A percentile compares a stretch with the other conserved stretches of the same genome.
Evolutionary conservation across 1,140 invertebrate species (phyloP).

Genomic region (Meloidogyne hapla): DNA sequence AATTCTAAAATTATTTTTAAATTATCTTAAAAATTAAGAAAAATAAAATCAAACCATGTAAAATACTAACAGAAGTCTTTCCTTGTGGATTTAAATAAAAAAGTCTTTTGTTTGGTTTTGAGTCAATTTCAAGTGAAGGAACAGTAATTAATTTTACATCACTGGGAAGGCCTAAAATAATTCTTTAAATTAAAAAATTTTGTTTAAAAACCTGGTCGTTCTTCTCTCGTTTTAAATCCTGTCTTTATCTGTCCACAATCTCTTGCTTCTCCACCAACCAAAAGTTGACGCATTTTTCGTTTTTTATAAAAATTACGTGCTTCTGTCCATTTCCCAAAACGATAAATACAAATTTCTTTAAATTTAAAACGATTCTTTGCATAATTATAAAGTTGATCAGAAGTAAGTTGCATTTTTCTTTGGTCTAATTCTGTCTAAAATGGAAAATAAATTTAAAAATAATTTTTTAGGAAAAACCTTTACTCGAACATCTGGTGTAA

Average conservation of each 20-base stretch:
- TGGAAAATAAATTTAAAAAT: slow-evolving; percentile 13
- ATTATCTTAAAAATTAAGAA: not conserved
- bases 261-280: not conserved
- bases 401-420: slow-evolving; percentile 33
- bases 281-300: slow-evolving; percentile 17
- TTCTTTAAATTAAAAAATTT: not conserved
- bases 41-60: slow-evolving; percentile 34
- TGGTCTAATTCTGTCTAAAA: slow-evolving; percentile 35
- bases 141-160: slow-evolving; percentile 49
- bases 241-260: not conserved
- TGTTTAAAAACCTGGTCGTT: slow-evolving; percentile 18
- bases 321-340: slow-evolving; percentile 50
- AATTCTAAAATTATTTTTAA: slow-evolving; percentile 46
- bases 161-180: slow-evolving; percentile 43
- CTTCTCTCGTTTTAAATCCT: not conserved
- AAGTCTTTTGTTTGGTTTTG: slow-evolving; percentile 38
- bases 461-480: slow-evolving; percentile 28
- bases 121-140: slow-evolving; percentile 38
- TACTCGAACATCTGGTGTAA: slow-evolving; percentile 37
- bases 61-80: slow-evolving; percentile 50
- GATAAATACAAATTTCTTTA: slow-evolving; percentile 48
- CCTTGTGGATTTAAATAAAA: slow-evolving; percentile 51
- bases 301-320: slow-evolving; percentile 45
- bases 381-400: slow-evolving; percentile 46
- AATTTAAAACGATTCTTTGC: slow-evolving; percentile 48